Base-by-base conservation (phyloP, 1,140 invertebrate species). In the Euwallacea fornicatus region DNA sequence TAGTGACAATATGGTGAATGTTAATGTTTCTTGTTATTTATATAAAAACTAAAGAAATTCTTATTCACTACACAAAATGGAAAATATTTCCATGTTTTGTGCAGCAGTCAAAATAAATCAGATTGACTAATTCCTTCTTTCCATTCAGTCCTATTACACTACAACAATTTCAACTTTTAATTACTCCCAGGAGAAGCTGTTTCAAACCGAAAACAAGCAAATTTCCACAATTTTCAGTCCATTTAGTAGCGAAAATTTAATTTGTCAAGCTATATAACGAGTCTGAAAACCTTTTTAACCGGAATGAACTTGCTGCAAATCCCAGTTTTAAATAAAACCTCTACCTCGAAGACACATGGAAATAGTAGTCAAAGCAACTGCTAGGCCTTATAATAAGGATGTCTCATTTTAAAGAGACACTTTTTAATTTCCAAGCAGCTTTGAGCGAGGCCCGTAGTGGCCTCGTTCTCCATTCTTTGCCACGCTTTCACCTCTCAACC, bases 371-470 rank as follows among this genome's bases (percentile, higher is more conserved):
- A 50, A 50, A 50, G 46, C 46, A 50, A 50, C 21, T 50, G 46
- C 9, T 10, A 50, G 46, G 46, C 46, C 21, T 50, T 50, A 50
- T 50, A 50, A 50, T 50, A 50, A 50, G 13, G 46, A 50, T 50
- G 46, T 50, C 13, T 13, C 13, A 10, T 11, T 50, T 50, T 50
- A 50, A 50, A 50, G 46, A 50, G 46, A 50, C 46, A 50, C 46
- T 50, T 50, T 50, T 50, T 50, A 50, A 50, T 50, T 50, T 50
- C 46, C 46, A 50, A 50, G 46, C 46, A 50, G 46, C 46, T 50
- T 50, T 50, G 46, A 50, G 46, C 46, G 13, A 50, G 46, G 9
- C 46, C 13, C 46, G 46, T 50, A 11, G 46, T 50, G 46, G 46
- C 46, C 46, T 50, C 9, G 9, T 50, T 50, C 46, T 50, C 46